Conservation (phyloP, 1,140 invertebrate genomes). For the Drepana arcuata region DNA sequence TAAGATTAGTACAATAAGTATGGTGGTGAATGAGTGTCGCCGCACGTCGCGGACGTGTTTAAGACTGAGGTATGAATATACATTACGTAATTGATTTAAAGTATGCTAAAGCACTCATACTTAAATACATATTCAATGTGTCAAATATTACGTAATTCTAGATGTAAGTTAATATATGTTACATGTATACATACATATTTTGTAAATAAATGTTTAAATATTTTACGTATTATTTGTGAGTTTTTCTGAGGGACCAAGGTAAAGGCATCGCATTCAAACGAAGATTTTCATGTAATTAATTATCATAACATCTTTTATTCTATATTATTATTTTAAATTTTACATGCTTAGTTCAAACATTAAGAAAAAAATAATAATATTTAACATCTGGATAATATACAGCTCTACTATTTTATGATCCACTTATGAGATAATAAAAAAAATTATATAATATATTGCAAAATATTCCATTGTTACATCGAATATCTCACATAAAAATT, state of each 20-base stretch:
- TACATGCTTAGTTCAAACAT: conserved; percentile 71
- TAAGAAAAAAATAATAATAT: conserved; percentile 69
- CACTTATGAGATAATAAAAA: conserved; percentile 54
- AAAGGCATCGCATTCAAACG: conserved; percentile 54
- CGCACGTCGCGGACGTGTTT: too few species aligned
- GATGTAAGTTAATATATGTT: neutral
- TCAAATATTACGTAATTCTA: neutral
- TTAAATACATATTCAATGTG: too few species aligned
- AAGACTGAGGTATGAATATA: too few species aligned
- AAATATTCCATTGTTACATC: conserved; percentile 64
- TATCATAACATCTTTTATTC: conserved; percentile 72
- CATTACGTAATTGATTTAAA: too few species aligned
- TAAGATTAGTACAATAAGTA: too few species aligned
- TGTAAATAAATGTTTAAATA: conserved; percentile 2
- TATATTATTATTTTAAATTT: conserved; percentile 71
- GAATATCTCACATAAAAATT: conserved; percentile 31
- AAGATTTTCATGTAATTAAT: conserved; percentile 68
- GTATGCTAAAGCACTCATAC: too few species aligned
- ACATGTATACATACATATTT: neutral
- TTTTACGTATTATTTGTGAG: neutral
- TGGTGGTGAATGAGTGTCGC: too few species aligned
- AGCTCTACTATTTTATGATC: conserved; percentile 60
- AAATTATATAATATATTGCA: conserved; percentile 53
- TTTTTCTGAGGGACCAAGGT: conserved; percentile 17
- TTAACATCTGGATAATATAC: conserved; percentile 70